These are phyloP conservation scores for Herminia tarsipennalis DNA, from an alignment of 2,888 invertebrate genomes.

Conservation along the genomic window DNA sequence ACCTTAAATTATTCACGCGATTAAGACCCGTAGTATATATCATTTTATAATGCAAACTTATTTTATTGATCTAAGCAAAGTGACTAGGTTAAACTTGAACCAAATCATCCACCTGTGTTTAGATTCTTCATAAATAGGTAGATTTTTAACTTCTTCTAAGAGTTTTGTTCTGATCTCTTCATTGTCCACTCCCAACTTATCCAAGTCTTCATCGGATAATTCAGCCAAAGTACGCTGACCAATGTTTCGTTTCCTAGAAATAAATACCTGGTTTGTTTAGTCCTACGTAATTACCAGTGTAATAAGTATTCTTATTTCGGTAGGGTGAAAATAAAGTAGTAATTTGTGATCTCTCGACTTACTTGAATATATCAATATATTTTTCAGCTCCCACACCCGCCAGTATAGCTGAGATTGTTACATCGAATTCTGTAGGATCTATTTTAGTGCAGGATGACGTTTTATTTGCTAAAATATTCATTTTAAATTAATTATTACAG, in stretches of 20 bases:
- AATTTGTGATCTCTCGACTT: slow-evolving; percentile 19
- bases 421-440: slow-evolving; percentile 72
- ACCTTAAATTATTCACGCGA: no score
- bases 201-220: slow-evolving; percentile 73
- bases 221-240: slow-evolving; percentile 74
- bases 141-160: slow-evolving; percentile 66
- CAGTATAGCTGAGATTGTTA: slow-evolving; percentile 69
- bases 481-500: slow-evolving; percentile 1
- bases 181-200: slow-evolving; percentile 72
- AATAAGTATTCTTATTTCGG: neutral
- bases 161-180: slow-evolving; percentile 63
- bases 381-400: slow-evolving; percentile 73
- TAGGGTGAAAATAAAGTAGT: neutral
- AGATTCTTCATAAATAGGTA: slow-evolving; percentile 70
- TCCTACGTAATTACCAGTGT: no score
- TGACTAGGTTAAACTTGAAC: no score
- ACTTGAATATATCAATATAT: slow-evolving; percentile 77
- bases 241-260: slow-evolving; percentile 68
- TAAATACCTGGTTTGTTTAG: no score
- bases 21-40: no score
- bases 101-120: slow-evolving; percentile 30
- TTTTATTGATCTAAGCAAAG: no score
- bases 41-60: no score
- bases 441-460: slow-evolving; percentile 46
- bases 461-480: slow-evolving; percentile 15